Percentiles rank a stretch among this genome's conserved stretches.
Evolutionary conservation across 2,888 invertebrate genomes (phyloP).

Genomic region (Abrostola tripartita): DNA sequence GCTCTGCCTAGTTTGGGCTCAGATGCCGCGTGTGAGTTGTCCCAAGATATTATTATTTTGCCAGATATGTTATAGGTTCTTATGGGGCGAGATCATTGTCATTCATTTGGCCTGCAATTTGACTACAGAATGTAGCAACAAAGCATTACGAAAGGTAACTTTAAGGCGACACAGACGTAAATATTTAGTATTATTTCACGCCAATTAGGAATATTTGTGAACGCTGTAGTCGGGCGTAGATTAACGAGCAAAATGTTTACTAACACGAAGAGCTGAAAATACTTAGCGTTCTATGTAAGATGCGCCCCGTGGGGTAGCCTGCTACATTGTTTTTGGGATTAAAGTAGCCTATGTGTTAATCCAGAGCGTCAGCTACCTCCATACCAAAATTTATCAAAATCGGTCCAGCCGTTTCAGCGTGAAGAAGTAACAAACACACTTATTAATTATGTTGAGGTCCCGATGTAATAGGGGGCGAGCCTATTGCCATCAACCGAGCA

Average conservation of each 20-base stretch:
- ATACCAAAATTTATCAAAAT: not conserved
- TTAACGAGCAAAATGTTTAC: not conserved
- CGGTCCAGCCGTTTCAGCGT: not conserved
- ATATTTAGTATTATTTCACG: conserved; percentile 18
- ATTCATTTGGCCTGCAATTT: conserved; percentile 18
- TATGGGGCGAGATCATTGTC: no score
- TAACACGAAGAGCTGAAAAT: not conserved
- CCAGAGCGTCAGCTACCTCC: no score
- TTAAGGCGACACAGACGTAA: not conserved
- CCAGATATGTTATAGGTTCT: not conserved
- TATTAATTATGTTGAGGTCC: no score
- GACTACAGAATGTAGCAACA: not conserved
- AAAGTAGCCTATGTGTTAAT: not conserved
- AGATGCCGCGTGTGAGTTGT: no score
- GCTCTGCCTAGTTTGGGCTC: no score
- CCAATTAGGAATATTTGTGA: conserved; percentile 26
- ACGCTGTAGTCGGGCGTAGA: not conserved
- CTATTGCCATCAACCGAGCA: no score
- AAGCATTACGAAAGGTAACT: not conserved
- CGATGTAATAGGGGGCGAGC: no score
- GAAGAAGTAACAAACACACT: no score
- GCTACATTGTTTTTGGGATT: not conserved
- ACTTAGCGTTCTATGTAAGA: not conserved
- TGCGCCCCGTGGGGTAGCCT: no score
- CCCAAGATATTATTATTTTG: no score